These are phyloP conservation scores for Nymphalis polychloros DNA, from an alignment of 2,888 invertebrate genomes.

Conservation along the genomic window DNA sequence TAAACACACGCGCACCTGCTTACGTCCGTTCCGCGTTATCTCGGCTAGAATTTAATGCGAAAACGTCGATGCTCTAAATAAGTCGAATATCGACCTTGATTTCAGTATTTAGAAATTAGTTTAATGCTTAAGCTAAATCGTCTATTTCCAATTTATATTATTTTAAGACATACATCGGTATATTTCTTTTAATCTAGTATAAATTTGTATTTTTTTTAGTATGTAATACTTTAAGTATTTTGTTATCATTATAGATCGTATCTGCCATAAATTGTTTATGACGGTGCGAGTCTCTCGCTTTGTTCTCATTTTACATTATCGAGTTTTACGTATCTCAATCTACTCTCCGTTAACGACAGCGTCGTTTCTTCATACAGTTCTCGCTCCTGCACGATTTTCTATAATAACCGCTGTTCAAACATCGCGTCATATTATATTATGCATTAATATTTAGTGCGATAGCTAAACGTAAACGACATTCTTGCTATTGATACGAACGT, in stretches of 20 bases:
- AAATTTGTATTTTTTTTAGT: too few species aligned
- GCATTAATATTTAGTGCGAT: constrained; percentile 16
- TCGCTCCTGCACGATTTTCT: constrained; percentile 12
- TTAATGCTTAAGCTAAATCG: constrained; percentile 10
- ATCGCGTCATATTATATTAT: constrained; percentile 3
- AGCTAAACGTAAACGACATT: not conserved
- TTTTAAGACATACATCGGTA: not conserved
- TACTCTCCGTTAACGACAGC: constrained; percentile 14
- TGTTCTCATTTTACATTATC: constrained; percentile 10
- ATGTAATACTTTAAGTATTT: too few species aligned
- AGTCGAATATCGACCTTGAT: constrained; percentile 46
- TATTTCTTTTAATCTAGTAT: too few species aligned
- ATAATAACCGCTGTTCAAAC: constrained; percentile 17
- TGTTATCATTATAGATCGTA: too few species aligned
- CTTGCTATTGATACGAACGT: constrained; percentile 7
- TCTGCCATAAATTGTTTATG: not conserved
- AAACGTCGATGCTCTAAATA: constrained; percentile 45
- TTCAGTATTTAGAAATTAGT: constrained; percentile 25
- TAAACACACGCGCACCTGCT: constrained; percentile 30
- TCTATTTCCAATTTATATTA: not conserved
- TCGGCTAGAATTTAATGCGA: constrained; percentile 26
- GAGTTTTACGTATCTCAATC: constrained; percentile 2
- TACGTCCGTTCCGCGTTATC: constrained; percentile 28
- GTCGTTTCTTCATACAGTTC: constrained; percentile 4
- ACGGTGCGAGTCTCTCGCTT: not conserved